Evolutionary conservation across 2,113 vertebrate species (phyloP).

Genomic region (Zapornia atra): DNA sequence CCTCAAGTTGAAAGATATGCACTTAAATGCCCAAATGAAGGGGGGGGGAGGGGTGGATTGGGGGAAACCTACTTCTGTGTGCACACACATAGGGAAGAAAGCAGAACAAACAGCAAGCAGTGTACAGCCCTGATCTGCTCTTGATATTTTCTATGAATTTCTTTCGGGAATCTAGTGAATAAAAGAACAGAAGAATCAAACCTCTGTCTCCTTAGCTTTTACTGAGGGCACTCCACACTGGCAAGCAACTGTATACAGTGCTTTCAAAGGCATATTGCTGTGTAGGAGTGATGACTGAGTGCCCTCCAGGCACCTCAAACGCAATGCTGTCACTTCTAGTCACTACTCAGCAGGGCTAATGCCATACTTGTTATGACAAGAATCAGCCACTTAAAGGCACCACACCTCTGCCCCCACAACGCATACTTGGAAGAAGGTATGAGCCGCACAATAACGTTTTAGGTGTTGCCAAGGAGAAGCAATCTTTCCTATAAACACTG

Average conservation of each 20-base stretch:
- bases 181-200: slow-evolving; percentile 5
- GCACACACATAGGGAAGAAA: not conserved
- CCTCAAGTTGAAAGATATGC: not conserved
- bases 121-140: not conserved
- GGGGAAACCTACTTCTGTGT: not conserved
- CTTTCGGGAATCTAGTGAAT: not conserved
- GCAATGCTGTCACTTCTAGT: slow-evolving; percentile 81
- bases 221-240: not conserved
- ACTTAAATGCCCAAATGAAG: not conserved
- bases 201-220: not conserved
- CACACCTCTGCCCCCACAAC: slow-evolving; percentile 82
- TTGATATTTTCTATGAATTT: not conserved
- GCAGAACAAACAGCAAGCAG: not conserved
- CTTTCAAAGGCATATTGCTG: slow-evolving; percentile 61
- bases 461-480: slow-evolving; percentile 77
- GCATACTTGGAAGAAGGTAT: slow-evolving; percentile 75
- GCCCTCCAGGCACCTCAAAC: slow-evolving; percentile 79
- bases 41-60: not conserved
- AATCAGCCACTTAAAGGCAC: slow-evolving; percentile 81
- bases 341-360: slow-evolving; percentile 75
- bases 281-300: slow-evolving; percentile 76
- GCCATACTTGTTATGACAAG: slow-evolving; percentile 88
- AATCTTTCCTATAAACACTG: slow-evolving; percentile 75
- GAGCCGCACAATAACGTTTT: slow-evolving; percentile 71
- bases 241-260: slow-evolving; percentile 54